Conservation (phyloP, 2,113 vertebrate genomes). For the Daboia siamensis region DNA sequence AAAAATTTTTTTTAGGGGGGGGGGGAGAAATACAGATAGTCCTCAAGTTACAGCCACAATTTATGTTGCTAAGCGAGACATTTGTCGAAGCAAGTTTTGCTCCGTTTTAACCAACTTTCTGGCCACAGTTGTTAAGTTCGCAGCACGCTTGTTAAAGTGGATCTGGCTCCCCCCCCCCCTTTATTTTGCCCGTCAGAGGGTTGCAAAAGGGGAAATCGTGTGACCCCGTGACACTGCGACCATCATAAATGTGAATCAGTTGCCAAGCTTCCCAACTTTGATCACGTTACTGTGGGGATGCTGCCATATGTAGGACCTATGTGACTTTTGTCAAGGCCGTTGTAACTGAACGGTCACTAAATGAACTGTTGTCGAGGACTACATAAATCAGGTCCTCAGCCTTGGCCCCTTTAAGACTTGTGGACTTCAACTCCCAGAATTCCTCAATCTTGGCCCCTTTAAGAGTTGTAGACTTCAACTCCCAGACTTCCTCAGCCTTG, state of each 20-base stretch:
- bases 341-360: neutral
- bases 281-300: neutral
- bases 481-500: too few relatives aligned
- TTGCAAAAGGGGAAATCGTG: neutral
- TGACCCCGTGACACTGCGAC: neutral
- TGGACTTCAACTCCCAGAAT: too few relatives aligned
- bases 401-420: too few relatives aligned
- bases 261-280: neutral
- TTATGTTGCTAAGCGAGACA: neutral
- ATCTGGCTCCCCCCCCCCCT: too few relatives aligned
- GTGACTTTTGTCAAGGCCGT: neutral
- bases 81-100: neutral
- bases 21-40: too few relatives aligned
- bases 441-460: too few relatives aligned
- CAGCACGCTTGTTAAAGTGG: neutral
- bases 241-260: neutral
- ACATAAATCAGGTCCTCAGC: neutral
- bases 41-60: too few relatives aligned
- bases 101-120: neutral
- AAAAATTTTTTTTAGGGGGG: neutral
- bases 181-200: too few relatives aligned
- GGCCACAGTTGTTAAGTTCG: neutral
- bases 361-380: neutral
- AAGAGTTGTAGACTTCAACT: too few relatives aligned
- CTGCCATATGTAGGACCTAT: too few relatives aligned